Percentiles rank a stretch among this genome's conserved stretches.
These are phyloP conservation scores for Drosophila bocqueti DNA, from an alignment of 1,140 invertebrate genomes.

Conservation along the genomic window DNA sequence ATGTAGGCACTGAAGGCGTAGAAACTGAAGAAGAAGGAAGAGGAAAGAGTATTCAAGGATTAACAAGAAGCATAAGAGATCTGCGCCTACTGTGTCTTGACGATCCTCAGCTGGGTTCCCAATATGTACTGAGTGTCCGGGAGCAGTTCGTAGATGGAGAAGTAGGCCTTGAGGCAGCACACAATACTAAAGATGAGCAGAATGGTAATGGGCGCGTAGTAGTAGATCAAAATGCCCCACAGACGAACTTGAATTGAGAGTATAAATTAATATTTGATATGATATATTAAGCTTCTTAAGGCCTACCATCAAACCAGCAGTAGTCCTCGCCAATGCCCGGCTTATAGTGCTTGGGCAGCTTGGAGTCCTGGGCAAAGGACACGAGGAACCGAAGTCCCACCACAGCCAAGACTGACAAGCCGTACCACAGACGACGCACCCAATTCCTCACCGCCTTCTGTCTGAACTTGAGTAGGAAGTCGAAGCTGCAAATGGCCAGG, in stretches of 20 bases:
- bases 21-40: constrained; percentile 42
- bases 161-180: constrained; percentile 68
- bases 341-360: constrained; percentile 85
- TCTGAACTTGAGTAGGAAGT: constrained; percentile 90
- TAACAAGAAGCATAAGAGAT: background rate
- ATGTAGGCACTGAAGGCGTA: constrained; percentile 71
- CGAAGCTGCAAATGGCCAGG: constrained; percentile 91
- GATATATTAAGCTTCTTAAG: too few species aligned
- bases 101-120: constrained; percentile 61
- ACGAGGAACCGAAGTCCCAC: constrained; percentile 85
- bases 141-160: constrained; percentile 59
- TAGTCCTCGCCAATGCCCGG: constrained; percentile 87
- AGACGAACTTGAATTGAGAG: constrained; percentile 60
- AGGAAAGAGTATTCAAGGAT: background rate
- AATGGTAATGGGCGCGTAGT: constrained; percentile 65
- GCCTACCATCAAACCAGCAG: constrained; percentile 87
- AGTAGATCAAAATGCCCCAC: constrained; percentile 79
- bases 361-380: constrained; percentile 86
- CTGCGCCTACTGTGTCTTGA: constrained; percentile 69
- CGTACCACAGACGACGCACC: constrained; percentile 86
- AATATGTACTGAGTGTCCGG: constrained; percentile 65
- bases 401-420: constrained; percentile 89
- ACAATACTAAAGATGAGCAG: constrained; percentile 63
- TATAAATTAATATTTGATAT: background rate
- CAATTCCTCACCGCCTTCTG: constrained; percentile 84